Evolutionary conservation across 2,113 vertebrate genomes (phyloP).

Genomic region (Misgurnus anguillicaudatus): DNA sequence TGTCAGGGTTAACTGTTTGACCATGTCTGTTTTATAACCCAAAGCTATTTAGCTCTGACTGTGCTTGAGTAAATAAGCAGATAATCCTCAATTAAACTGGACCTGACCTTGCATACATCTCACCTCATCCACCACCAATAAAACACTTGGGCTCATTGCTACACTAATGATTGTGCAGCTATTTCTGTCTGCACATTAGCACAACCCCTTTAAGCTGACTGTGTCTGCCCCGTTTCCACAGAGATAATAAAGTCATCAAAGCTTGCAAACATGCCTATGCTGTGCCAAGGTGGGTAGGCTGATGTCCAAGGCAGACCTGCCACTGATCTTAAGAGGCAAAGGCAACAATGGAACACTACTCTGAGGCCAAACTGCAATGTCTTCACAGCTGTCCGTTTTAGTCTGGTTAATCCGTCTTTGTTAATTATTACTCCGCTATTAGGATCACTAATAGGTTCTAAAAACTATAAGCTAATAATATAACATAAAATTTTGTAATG

Average conservation of each 20-base stretch:
- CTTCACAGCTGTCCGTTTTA: background rate
- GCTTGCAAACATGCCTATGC: conserved; percentile 69
- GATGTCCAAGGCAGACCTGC: conserved; percentile 3
- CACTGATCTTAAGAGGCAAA: conserved; percentile 65
- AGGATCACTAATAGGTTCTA: background rate
- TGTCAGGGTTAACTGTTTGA: conserved; percentile 63
- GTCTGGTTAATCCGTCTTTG: background rate
- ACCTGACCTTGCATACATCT: conserved; percentile 62
- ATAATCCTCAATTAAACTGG: conserved; percentile 79
- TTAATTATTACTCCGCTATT: background rate
- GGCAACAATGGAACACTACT: background rate
- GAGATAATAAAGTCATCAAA: conserved; percentile 79
- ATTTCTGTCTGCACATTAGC: conserved; percentile 53
- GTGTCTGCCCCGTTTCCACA: conserved; percentile 65
- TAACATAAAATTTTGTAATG: too few relatives aligned
- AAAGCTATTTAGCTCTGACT: conserved; percentile 70
- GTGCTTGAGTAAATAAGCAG: conserved; percentile 79
- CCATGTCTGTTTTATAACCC: conserved; percentile 69
- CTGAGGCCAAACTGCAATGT: background rate
- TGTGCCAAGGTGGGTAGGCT: conserved; percentile 70
- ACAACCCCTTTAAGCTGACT: conserved; percentile 53
- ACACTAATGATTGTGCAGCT: conserved; percentile 46
- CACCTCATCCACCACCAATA: background rate
- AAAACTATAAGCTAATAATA: too few relatives aligned
- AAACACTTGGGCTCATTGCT: conserved; percentile 64